Base-by-base conservation (phyloP, 2,797 vertebrate genomes). In the Falco biarmicus region DNA sequence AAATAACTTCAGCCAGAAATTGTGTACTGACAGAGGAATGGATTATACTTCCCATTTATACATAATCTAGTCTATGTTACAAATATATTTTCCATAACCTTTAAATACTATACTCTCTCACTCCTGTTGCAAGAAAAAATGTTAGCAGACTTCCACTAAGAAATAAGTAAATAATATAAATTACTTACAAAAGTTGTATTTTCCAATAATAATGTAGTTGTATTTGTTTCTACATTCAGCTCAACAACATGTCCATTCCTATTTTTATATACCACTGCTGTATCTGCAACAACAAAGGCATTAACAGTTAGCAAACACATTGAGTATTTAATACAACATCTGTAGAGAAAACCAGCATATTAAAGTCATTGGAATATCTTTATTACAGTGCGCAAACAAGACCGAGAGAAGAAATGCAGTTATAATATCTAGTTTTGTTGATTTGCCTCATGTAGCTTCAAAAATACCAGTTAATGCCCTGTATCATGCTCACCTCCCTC, bases 121-220 rank as follows among this genome's bases (percentile, higher is more conserved):
- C 7, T 75, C 6, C 29, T 15, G 0, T 34, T 80, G 22, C 28
- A 77, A 34, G 25, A 63, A 82, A 90, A 77, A 64, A 53, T 16
- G 15, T 31, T 71, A 83, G 18, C n/a, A 85, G 37, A 71, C 8
- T 78, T 90, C 20, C 24, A 50, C 15, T n/a, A 57, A 83, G 32
- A 87, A 87, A 87, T 37, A 15, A 91, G 20, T 25, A 92, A 85
- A 93, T 69, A 73, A 91, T 48, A 59, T 18, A 3, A 39, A 87
- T 84, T 92, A 99, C 99, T 99, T 98, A 99, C 99, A 98, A 99
- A 99, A 28, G 99, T 99, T 70, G 98, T 98, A 96, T 99, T 99
- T 96, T 98, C 98, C 98, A 99, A 97, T 94, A 99, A 96, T 61
- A 99, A 97, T 56, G 98, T 98, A 0, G 98, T 99, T 90, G 98